These are phyloP conservation scores for Labeo calbasu DNA, from an alignment of 2,797 vertebrate species.

Conservation along the genomic window DNA sequence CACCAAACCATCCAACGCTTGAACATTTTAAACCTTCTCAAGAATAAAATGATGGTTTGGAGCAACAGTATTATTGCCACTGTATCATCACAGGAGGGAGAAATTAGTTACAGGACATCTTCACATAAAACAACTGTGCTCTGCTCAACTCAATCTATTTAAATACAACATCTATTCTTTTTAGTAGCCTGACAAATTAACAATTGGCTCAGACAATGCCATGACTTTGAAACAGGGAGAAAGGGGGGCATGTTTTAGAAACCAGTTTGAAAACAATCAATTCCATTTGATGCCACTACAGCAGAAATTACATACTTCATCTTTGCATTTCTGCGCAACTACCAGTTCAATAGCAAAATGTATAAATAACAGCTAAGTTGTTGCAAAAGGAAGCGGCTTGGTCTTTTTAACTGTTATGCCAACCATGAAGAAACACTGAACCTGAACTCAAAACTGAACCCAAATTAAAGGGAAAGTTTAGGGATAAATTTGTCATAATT, in stretches of 20 bases:
- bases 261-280: background rate
- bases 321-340: background rate
- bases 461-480: background rate
- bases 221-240: background rate
- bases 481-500: background rate
- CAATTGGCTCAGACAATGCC: background rate
- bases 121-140: conserved; percentile 13
- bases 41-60: conserved; percentile 40
- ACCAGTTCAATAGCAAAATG: background rate
- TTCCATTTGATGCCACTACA: background rate
- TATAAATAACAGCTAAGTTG: background rate
- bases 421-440: background rate
- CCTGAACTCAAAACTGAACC: conserved; percentile 28
- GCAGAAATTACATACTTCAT: background rate
- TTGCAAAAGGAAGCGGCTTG: background rate
- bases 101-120: conserved; percentile 4
- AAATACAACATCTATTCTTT: background rate
- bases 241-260: background rate
- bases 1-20: conserved; percentile 25
- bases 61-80: conserved; percentile 13
- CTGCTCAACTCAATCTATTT: background rate
- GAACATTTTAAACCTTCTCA: conserved; percentile 22
- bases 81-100: background rate
- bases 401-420: background rate
- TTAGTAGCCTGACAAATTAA: conserved; percentile 5